A percentile compares a stretch with the other conserved stretches of the same genome.
These are phyloP conservation scores for Mythimna albipuncta DNA, from an alignment of 2,888 invertebrate species.

Conservation along the genomic window DNA sequence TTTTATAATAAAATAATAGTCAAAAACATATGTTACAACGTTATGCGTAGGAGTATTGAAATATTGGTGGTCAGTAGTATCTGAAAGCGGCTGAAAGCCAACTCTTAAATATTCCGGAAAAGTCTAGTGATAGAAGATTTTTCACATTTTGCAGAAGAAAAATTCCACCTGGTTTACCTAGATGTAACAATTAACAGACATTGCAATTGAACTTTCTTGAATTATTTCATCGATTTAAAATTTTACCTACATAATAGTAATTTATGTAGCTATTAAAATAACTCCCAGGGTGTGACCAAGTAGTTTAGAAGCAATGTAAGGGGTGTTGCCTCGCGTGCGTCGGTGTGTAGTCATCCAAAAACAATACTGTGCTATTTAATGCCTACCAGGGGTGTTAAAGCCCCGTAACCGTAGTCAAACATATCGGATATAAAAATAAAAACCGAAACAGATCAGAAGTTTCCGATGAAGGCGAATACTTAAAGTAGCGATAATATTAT, in stretches of 20 bases:
- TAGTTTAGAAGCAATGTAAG: conserved; percentile 1
- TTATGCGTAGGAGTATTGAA: too few relatives aligned
- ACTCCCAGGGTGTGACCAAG: conserved; percentile 28
- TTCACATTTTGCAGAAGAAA: not conserved
- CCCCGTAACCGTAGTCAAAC: too few relatives aligned
- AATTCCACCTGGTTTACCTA: not conserved
- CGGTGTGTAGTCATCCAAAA: not conserved
- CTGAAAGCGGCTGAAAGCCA: too few relatives aligned
- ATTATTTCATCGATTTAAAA: not conserved
- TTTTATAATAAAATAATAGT: too few relatives aligned
- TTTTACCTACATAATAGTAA: not conserved
- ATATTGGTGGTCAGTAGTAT: too few relatives aligned
- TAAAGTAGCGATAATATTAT: too few relatives aligned
- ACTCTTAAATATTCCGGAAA: too few relatives aligned
- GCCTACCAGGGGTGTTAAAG: not conserved
- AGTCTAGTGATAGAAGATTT: not conserved
- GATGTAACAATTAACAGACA: not conserved
- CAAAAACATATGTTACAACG: too few relatives aligned
- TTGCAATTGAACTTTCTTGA: not conserved
- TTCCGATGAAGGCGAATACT: too few relatives aligned
- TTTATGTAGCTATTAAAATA: not conserved
- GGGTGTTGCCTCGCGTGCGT: conserved; percentile 17
- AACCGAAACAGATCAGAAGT: too few relatives aligned
- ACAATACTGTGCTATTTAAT: conserved; percentile 16
- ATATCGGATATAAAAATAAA: too few relatives aligned